These are phyloP conservation scores for Arctopsyche grandis DNA, from an alignment of 1,140 invertebrate species.

Conservation along the genomic window DNA sequence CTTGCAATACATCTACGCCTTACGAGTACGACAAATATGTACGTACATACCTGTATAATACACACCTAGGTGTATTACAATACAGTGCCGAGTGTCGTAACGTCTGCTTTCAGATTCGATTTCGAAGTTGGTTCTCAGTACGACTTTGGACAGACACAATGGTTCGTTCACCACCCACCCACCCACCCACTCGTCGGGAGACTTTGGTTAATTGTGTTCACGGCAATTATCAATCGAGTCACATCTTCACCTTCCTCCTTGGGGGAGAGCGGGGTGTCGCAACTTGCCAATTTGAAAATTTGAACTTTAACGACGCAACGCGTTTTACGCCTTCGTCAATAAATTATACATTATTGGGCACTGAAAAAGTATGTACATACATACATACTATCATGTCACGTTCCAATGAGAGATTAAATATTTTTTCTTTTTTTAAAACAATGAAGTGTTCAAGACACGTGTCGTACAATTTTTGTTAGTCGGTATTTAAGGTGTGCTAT, in stretches of 20 bases:
- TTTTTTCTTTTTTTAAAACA: too few species aligned
- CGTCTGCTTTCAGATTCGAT: conserved; percentile 7
- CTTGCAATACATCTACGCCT: too few species aligned
- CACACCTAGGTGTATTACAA: too few species aligned
- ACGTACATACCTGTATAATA: too few species aligned
- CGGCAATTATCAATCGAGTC: conserved; percentile 24
- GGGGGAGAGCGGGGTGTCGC: not conserved
- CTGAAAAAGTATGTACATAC: too few species aligned
- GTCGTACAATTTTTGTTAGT: too few species aligned
- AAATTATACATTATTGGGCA: not conserved
- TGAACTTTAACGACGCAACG: not conserved
- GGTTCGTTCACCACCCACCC: not conserved
- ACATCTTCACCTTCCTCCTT: not conserved
- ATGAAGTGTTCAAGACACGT: too few species aligned
- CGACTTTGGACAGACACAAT: conserved; percentile 6
- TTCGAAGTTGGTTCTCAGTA: not conserved
- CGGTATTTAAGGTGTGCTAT: too few species aligned
- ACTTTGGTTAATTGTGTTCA: conserved; percentile 21
- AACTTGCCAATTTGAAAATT: not conserved
- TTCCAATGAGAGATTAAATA: too few species aligned
- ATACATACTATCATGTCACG: too few species aligned
- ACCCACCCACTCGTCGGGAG: not conserved
- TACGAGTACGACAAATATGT: too few species aligned
- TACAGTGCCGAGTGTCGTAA: too few species aligned
- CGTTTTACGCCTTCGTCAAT: not conserved